Percentiles rank a stretch among this genome's conserved stretches.
Conservation (phyloP, 2,888 invertebrate genomes). For the Conomelus anceps region DNA sequence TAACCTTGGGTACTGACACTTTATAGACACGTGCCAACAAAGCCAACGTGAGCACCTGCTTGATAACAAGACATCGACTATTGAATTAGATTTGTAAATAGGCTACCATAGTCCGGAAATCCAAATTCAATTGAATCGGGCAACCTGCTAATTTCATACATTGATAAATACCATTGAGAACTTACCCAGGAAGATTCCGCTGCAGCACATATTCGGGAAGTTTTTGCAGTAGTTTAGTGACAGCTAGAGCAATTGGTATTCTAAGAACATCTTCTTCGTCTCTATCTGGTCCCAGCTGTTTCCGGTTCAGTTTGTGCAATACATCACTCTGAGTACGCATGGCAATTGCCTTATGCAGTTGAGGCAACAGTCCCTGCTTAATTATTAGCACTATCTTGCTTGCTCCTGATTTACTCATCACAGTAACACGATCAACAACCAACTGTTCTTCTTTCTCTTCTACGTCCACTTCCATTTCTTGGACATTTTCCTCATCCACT, state of each 20-base stretch:
- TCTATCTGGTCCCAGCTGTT: conserved; percentile 58
- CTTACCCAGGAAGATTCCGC: conserved; percentile 72
- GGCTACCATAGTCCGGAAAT: no score
- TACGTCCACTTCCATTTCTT: conserved; percentile 39
- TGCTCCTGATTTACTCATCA: conserved; percentile 63
- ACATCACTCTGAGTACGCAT: conserved; percentile 63
- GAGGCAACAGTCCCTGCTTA: conserved; percentile 66
- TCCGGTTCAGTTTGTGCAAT: conserved; percentile 68
- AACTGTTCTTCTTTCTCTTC: conserved; percentile 41
- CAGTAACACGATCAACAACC: conserved; percentile 45
- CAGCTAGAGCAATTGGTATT: conserved; percentile 86
- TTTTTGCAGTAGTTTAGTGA: conserved; percentile 84
- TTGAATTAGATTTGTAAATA: no score
- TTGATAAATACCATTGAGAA: conserved; percentile 29
- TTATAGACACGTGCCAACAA: no score
- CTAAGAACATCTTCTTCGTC: conserved; percentile 85
- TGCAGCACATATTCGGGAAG: conserved; percentile 70
- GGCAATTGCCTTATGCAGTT: conserved; percentile 65
- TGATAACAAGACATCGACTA: no score
- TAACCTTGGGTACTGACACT: no score
- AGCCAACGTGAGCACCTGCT: no score
- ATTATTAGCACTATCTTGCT: conserved; percentile 67
- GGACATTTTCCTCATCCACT: conserved; percentile 33
- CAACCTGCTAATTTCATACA: neutral
- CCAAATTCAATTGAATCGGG: neutral